Conservation (phyloP, 2,888 invertebrate species). For the Campoplex capitator region DNA sequence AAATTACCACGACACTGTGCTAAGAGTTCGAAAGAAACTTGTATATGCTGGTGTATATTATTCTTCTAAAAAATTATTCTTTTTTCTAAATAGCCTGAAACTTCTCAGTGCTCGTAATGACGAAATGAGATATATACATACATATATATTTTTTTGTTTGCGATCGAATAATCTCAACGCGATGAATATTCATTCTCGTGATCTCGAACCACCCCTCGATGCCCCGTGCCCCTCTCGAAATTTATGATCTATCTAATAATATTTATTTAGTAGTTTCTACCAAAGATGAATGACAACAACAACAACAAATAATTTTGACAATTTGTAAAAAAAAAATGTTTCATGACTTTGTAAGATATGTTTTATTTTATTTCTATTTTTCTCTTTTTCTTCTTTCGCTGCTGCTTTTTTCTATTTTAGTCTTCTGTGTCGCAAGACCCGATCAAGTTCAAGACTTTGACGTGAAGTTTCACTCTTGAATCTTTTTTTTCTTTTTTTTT, state of each 20-base stretch:
- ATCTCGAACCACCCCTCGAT: conserved; percentile 25
- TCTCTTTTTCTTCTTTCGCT: conserved; percentile 31
- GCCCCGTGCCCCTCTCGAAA: conserved; percentile 59
- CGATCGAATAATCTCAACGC: conserved; percentile 39
- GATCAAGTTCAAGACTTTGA: conserved; percentile 5
- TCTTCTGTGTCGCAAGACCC: conserved; percentile 19
- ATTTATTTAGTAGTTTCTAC: conserved; percentile 84
- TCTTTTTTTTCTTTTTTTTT: conserved; percentile 22
- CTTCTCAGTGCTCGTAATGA: conserved; percentile 8
- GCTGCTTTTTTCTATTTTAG: neutral
- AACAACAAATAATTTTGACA: conserved; percentile 71
- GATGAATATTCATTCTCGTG: conserved; percentile 42
- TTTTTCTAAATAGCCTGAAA: conserved; percentile 4
- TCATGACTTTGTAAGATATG: conserved; percentile 70
- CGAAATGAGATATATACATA: conserved; percentile 8
- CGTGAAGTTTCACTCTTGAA: conserved; percentile 5
- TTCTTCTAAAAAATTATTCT: neutral
- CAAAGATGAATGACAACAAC: conserved; percentile 79
- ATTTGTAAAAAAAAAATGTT: conserved; percentile 76
- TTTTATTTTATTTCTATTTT: conserved; percentile 53
- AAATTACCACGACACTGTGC: neutral
- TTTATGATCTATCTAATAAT: conserved; percentile 78
- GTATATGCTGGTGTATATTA: conserved; percentile 25
- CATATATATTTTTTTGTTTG: conserved; percentile 32
- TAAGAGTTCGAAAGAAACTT: conserved; percentile 4